Evolutionary conservation across 2,888 invertebrate species (phyloP).

Genomic region (Tanytarsus gracilentus): DNA sequence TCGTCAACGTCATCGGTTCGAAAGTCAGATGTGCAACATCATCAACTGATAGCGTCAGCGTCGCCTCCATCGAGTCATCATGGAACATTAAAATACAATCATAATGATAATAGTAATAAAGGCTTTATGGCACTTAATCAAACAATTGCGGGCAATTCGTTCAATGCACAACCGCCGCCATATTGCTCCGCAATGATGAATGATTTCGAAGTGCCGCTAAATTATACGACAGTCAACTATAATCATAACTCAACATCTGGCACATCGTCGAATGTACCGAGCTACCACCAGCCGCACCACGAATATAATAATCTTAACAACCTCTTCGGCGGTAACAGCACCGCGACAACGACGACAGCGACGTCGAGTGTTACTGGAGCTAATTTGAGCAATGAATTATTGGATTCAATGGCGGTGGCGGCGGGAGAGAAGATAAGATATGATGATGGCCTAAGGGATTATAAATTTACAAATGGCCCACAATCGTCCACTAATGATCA

Average conservation of each 20-base stretch:
- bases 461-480: constrained; percentile 7
- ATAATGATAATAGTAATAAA: constrained; percentile 34
- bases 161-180: constrained; percentile 16
- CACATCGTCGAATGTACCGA: neutral
- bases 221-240: constrained; percentile 26
- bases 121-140: constrained; percentile 32
- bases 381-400: constrained; percentile 19
- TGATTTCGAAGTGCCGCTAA: constrained; percentile 23
- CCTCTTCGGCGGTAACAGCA: constrained; percentile 1
- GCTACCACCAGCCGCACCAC: constrained; percentile 12
- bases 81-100: constrained; percentile 40
- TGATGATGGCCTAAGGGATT: neutral
- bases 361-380: neutral
- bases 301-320: constrained; percentile 27
- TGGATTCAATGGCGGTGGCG: no score
- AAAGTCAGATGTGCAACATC: constrained; percentile 17
- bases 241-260: constrained; percentile 20
- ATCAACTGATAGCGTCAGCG: constrained; percentile 32
- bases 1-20: constrained; percentile 30
- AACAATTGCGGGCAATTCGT: constrained; percentile 16
- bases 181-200: constrained; percentile 23
- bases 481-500: neutral
- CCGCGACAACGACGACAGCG: neutral
- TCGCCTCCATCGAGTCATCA: constrained; percentile 39
- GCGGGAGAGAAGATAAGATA: no score